These are phyloP conservation scores for Fulmarus glacialis DNA, from an alignment of 2,113 vertebrate genomes.

Conservation along the genomic window DNA sequence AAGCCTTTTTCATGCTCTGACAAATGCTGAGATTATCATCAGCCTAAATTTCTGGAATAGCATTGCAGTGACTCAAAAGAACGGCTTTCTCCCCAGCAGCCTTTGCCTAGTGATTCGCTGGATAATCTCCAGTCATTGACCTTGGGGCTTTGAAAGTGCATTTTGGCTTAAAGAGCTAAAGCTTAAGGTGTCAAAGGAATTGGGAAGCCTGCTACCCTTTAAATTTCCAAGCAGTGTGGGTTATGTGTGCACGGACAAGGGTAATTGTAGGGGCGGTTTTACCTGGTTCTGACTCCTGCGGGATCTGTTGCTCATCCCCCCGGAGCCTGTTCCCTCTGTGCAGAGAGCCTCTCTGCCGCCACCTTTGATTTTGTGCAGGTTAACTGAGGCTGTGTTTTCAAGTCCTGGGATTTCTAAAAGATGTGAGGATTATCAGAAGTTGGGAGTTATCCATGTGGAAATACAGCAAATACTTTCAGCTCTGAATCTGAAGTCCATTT, in stretches of 20 bases:
- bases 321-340: neutral
- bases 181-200: neutral
- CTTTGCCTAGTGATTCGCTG: neutral
- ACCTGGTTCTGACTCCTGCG: neutral
- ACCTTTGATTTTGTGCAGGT: neutral
- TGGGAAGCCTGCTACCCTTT: neutral
- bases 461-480: neutral
- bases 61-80: neutral
- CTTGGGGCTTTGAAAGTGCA: neutral
- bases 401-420: neutral
- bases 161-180: constrained; percentile 34
- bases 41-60: neutral
- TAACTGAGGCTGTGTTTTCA: neutral
- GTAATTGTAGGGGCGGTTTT: neutral
- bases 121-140: constrained; percentile 35
- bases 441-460: neutral
- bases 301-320: neutral
- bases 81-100: neutral
- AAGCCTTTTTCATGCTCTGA: neutral
- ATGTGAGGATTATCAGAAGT: neutral
- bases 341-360: neutral
- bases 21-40: neutral
- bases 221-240: neutral
- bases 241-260: neutral
- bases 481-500: neutral